phyloP scores from a whole-genome alignment of 1,140 invertebrate species.

The Dreissena polymorpha region DNA sequence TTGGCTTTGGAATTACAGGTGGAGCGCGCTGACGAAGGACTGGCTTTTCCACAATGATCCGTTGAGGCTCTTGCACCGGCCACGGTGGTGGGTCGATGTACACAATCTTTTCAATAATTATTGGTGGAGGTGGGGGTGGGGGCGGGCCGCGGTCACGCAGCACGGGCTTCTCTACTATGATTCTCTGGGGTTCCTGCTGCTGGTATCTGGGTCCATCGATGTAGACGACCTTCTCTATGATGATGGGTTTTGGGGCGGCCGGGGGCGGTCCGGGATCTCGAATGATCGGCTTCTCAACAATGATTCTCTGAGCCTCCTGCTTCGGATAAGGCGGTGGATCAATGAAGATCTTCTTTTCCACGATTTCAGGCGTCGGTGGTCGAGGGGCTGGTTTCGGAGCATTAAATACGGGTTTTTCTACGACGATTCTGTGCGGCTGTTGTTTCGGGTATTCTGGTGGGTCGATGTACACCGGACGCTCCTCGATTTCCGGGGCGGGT shows the following conservation, averaged over 20 bases:
- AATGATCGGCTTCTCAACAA: slow-evolving; percentile 42
- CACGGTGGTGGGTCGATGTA: slow-evolving; percentile 39
- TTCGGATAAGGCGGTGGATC: slow-evolving; percentile 20
- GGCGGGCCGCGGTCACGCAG: slow-evolving; percentile 34
- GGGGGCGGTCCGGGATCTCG: slow-evolving; percentile 19
- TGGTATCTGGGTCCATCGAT: background rate
- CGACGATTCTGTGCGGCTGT: slow-evolving; percentile 26
- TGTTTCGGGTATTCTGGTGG: slow-evolving; percentile 38
- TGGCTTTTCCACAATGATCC: slow-evolving; percentile 40
- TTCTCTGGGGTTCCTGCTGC: slow-evolving; percentile 34
- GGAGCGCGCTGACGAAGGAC: slow-evolving; percentile 28
- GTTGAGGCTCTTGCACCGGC: slow-evolving; percentile 34
- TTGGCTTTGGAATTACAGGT: slow-evolving; percentile 26
- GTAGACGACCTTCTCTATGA: slow-evolving; percentile 26
- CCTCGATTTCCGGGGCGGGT: slow-evolving; percentile 21
- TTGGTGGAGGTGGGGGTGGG: slow-evolving; percentile 27
- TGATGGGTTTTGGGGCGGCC: slow-evolving; percentile 24
- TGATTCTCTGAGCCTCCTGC: slow-evolving; percentile 33
- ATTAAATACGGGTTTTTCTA: slow-evolving; percentile 42
- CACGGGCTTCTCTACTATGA: slow-evolving; percentile 39
- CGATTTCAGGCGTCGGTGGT: slow-evolving; percentile 35
- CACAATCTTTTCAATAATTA: slow-evolving; percentile 44
- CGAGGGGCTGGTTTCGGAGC: slow-evolving; percentile 39
- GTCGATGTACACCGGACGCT: slow-evolving; percentile 9
- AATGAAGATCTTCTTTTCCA: slow-evolving; percentile 15